Evolutionary conservation across 2,113 vertebrate species (phyloP).

Genomic region (Murina feae): DNA sequence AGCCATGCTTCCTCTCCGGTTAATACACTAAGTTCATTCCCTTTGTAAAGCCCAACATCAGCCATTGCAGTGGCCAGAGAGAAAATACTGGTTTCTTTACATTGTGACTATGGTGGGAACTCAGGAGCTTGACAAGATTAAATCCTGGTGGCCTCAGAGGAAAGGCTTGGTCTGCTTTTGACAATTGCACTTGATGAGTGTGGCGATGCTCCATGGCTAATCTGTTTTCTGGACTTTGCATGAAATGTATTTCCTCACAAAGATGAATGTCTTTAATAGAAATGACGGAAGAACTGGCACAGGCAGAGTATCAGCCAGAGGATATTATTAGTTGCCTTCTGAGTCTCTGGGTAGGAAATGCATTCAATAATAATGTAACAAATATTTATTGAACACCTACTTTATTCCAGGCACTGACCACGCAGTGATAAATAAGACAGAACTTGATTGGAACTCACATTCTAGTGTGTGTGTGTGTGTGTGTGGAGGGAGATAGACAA

Average conservation of each 20-base stretch:
- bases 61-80: background rate
- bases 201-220: background rate
- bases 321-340: background rate
- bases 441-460: background rate
- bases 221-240: background rate
- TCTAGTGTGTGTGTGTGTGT: background rate
- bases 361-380: background rate
- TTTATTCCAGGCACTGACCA: background rate
- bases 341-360: background rate
- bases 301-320: background rate
- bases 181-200: background rate
- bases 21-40: background rate
- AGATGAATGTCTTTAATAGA: background rate
- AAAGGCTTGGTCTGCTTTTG: background rate
- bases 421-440: background rate
- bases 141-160: background rate
- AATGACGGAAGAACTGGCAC: background rate
- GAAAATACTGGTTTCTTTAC: background rate
- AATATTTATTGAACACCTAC: background rate
- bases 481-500: background rate
- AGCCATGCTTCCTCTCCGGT: background rate
- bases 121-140: background rate
- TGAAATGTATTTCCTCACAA: background rate
- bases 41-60: background rate
- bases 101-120: background rate